Percentiles rank a stretch among this genome's conserved stretches.
phyloP scores from a whole-genome alignment of 2,797 vertebrate species.

The Sandelia bainsii region DNA sequence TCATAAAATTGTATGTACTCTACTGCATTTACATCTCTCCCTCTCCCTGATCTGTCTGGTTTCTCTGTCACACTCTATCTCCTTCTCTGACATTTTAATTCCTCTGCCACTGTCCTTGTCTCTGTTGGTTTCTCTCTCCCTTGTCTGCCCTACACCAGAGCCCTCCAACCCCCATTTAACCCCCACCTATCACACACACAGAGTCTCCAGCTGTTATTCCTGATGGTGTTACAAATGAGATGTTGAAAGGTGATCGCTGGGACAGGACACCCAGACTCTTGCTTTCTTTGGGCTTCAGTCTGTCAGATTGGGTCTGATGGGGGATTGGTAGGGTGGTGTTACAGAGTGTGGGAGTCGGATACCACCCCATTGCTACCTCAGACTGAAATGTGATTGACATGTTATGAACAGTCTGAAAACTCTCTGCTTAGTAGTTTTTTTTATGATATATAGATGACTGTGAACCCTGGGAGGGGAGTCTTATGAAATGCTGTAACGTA shows the following conservation, averaged over 20 bases:
- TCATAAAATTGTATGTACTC: background rate
- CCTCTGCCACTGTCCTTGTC: slow-evolving; percentile 65
- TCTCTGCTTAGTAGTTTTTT: slow-evolving; percentile 50
- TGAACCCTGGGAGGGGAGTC: slow-evolving; percentile 60
- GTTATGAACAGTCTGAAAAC: slow-evolving; percentile 46
- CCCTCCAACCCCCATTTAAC: slow-evolving; percentile 31
- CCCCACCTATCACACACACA: slow-evolving; percentile 30
- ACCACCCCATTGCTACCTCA: slow-evolving; percentile 12
- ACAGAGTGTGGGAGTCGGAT: background rate
- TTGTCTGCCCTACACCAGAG: slow-evolving; percentile 52
- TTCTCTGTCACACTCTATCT: slow-evolving; percentile 50
- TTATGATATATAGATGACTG: slow-evolving; percentile 53
- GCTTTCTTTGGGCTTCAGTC: slow-evolving; percentile 80
- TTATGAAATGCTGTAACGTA: slow-evolving; percentile 38
- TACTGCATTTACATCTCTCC: slow-evolving; percentile 2
- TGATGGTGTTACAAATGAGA: slow-evolving; percentile 87
- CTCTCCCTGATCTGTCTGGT: slow-evolving; percentile 27
- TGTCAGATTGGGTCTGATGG: slow-evolving; percentile 76
- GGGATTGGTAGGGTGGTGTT: slow-evolving; percentile 32
- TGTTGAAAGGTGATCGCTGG: slow-evolving; percentile 83
- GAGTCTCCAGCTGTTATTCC: slow-evolving; percentile 84
- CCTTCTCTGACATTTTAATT: slow-evolving; percentile 58
- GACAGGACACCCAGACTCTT: slow-evolving; percentile 82
- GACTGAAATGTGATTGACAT: slow-evolving; percentile 65
- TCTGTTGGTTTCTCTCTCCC: slow-evolving; percentile 45